Evolutionary conservation across 2,888 invertebrate species (phyloP), one percentile per base, ranked within the genome.

Genomic region (Endotricha flammealis): DNA sequence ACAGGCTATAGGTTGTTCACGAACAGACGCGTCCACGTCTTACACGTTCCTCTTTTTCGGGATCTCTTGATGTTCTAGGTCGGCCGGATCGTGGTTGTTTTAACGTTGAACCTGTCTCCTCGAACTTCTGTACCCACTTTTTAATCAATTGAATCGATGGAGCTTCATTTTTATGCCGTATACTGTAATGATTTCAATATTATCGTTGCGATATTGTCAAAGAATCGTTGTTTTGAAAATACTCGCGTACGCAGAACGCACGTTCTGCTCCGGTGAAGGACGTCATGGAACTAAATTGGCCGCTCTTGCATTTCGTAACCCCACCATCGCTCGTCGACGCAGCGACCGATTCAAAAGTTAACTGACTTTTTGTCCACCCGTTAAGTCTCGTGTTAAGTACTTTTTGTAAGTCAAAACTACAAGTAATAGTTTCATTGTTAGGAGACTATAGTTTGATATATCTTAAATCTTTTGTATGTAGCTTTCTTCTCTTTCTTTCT

Each of bases 71-170:
- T 24, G 48, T 43, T 36, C 50, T 41, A 27, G 47, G 44, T 32
- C 46, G 30, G 27, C 50, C 44, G 12, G 40, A 36, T 46, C 41
- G 46, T 12, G 42, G 40, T 29, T 38, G 33, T 36, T 42, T 44
- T 32, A 44, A 22, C 38, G 44, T 48, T 29, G 46, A 45, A 38
- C 42, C 42, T 24, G 43, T 50, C 43, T 44, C 41, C 35, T 50
- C 44, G 28, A 48, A 48, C 39, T 44, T 46, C 25, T 16, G 10
- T 6, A 43, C 39, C 43, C 42, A 46, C 20, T 39, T 43, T 20
- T 29, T 39, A 31, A 46, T 41, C 12, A 34, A 29, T 20, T 7
- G 25, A 25, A 14, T 10, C 9, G 37, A 37, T 28, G 31, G 27
- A 22, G 37, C 22, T 24, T 36, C 8, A 30, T 36, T 36, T 32